phyloP scores from a whole-genome alignment of 2,888 invertebrate species.

The Thera britannica region DNA sequence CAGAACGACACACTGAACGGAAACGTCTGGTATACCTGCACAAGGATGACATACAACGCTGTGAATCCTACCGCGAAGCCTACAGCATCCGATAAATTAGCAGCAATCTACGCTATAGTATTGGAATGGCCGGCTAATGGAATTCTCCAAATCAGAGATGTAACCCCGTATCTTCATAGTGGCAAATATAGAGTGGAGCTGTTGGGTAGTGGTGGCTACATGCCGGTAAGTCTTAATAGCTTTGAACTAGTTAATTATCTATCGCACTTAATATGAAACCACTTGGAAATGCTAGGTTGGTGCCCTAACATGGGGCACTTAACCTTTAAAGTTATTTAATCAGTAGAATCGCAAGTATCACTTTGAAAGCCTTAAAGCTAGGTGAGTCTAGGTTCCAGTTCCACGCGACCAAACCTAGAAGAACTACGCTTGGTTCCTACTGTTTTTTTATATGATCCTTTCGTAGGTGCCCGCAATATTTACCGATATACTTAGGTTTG shows the following conservation, averaged over 20 bases:
- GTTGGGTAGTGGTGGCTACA: slow-evolving; percentile 58
- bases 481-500: too few relatives aligned
- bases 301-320: too few relatives aligned
- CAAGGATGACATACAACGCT: slow-evolving; percentile 54
- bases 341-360: too few relatives aligned
- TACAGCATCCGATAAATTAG: slow-evolving; percentile 46
- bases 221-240: slow-evolving; percentile 53
- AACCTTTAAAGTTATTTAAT: too few relatives aligned
- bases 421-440: too few relatives aligned
- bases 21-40: slow-evolving; percentile 90
- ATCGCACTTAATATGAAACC: background rate
- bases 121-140: slow-evolving; percentile 88
- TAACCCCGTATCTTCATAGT: slow-evolving; percentile 54
- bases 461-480: too few relatives aligned
- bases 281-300: background rate
- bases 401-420: too few relatives aligned
- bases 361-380: too few relatives aligned
- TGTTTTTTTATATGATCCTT: too few relatives aligned
- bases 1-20: slow-evolving; percentile 92
- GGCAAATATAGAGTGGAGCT: slow-evolving; percentile 56
- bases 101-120: slow-evolving; percentile 87
- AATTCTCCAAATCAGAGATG: slow-evolving; percentile 64
- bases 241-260: slow-evolving; percentile 9
- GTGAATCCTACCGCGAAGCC: slow-evolving; percentile 53
- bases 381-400: too few relatives aligned